A percentile compares a stretch with the other conserved stretches of the same genome.
phyloP scores from a whole-genome alignment of 2,113 vertebrate genomes.

The Theristicus caerulescens region DNA sequence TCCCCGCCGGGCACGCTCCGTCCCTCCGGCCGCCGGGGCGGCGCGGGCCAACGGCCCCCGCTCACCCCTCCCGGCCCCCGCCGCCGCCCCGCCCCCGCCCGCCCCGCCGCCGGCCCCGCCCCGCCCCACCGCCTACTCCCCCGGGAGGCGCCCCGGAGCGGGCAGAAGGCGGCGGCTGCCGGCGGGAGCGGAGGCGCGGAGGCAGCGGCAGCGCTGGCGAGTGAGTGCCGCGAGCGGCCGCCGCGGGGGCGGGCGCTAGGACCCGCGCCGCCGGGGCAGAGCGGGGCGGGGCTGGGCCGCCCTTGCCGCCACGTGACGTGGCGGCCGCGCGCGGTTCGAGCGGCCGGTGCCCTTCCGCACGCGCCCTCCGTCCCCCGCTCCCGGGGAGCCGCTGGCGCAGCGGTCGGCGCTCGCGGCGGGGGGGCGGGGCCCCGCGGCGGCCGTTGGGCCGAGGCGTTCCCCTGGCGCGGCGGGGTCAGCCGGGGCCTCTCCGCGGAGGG shows the following conservation, averaged over 20 bases:
- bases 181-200: not conserved
- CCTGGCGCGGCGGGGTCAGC: not conserved
- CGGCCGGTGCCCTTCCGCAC: not conserved
- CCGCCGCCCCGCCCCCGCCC: not conserved
- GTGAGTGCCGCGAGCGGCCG: not conserved
- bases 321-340: not conserved
- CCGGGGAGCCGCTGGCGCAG: not conserved
- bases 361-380: too few species aligned
- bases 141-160: not conserved
- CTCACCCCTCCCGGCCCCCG: not conserved
- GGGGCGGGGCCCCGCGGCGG: not conserved
- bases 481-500: not conserved
- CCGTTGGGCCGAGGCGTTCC: too few species aligned
- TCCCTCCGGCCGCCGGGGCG: not conserved
- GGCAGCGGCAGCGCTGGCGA: not conserved
- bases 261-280: not conserved
- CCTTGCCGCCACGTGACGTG: not conserved
- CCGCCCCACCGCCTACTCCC: constrained; percentile 10
- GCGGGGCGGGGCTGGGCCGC: not conserved
- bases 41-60: not conserved
- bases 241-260: not conserved
- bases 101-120: not conserved
- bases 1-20: not conserved
- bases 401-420: too few species aligned
- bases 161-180: not conserved